Base-by-base conservation (phyloP, 2,888 invertebrate genomes). In the Sturmia bella region DNA sequence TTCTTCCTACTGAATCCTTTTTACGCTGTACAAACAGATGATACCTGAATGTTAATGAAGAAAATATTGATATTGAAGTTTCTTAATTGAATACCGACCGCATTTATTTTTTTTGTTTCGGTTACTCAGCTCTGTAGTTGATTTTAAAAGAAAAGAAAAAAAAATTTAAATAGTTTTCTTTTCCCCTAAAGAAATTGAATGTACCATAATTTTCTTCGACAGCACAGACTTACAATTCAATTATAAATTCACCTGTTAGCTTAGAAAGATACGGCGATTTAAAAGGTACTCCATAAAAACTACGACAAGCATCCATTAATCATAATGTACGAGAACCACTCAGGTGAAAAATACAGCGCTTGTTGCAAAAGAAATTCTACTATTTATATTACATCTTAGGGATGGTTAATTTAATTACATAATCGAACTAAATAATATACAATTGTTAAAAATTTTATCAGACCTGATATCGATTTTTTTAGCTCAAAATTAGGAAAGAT, bases 81-180 rank as follows among this genome's bases (percentile, higher is more conserved):
- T 68, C 68, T 69, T 80, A 74, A 74, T 80, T 79, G 73, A 73
- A 79, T 73, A 61, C 56, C 32, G 9, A 32, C 32, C 32, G 32
- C 32, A 32, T 57, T 41, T 50, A 24, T 43, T 68, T 52, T 66
- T 74, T 74, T 64, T 32, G 19, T 74, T 78, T 52, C 54, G 61
- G 63, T 74, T 68, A 68, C 61, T 69, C 54, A 75, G 63, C 70
- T 80, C 75, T 80, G 69, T 70, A 64, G 45, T 74, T 72, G 21
- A 13, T 21, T 12, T n/a, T 27, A 9, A 32, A 9, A 6, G 11
- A 37, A 17, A 24, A 52, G 37, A 64, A 27, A 66, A 37, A 50
- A 2, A 66, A 32, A 12, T 7, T 4, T 24, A 5, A 32, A 32
- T 32, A 32, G 13, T 43, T 17, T 45, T 56, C 64, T 57, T 56